Conservation (phyloP, 2,797 vertebrate species). For the Cottoperca gobio region DNA sequence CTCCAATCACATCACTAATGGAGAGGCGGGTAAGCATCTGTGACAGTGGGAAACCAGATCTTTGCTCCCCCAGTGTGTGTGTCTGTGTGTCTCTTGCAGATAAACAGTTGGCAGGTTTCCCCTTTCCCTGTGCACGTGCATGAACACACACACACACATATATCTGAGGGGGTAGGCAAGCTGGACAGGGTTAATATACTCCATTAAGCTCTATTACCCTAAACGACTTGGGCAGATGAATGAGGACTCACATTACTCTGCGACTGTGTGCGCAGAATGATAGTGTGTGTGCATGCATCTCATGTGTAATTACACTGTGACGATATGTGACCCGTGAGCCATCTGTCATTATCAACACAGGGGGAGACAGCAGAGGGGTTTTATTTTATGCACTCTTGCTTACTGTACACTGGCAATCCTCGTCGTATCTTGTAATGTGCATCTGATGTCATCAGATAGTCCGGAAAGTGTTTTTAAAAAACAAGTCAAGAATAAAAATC, state of each 20-base stretch:
- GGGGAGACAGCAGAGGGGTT: slow-evolving; percentile 49
- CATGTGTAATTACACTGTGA: slow-evolving; percentile 75
- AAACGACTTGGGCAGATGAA: slow-evolving; percentile 82
- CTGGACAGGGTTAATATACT: slow-evolving; percentile 85
- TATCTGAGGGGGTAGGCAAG: slow-evolving; percentile 59
- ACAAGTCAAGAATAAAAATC: not conserved
- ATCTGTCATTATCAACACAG: slow-evolving; percentile 67
- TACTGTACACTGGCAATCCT: slow-evolving; percentile 21
- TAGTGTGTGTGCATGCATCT: slow-evolving; percentile 32
- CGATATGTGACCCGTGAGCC: slow-evolving; percentile 74
- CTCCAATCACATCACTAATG: slow-evolving; percentile 83
- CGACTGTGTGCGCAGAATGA: slow-evolving; percentile 33
- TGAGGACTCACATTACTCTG: slow-evolving; percentile 75
- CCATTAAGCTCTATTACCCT: slow-evolving; percentile 87
- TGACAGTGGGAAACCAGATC: slow-evolving; percentile 83
- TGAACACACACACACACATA: slow-evolving; percentile 45
- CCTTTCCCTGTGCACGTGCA: slow-evolving; percentile 55
- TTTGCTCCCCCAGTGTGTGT: slow-evolving; percentile 45
- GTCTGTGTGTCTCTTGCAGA: slow-evolving; percentile 63
- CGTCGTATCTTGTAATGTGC: not conserved
- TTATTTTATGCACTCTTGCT: not conserved
- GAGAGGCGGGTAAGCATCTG: slow-evolving; percentile 83
- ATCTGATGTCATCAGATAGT: not conserved
- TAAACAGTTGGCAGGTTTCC: slow-evolving; percentile 82
- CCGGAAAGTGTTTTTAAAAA: not conserved